A percentile compares a stretch with the other conserved stretches of the same genome.
These are phyloP conservation scores for Ptychochromis oligacanthus DNA, from an alignment of 2,113 vertebrate species.

Conservation along the genomic window DNA sequence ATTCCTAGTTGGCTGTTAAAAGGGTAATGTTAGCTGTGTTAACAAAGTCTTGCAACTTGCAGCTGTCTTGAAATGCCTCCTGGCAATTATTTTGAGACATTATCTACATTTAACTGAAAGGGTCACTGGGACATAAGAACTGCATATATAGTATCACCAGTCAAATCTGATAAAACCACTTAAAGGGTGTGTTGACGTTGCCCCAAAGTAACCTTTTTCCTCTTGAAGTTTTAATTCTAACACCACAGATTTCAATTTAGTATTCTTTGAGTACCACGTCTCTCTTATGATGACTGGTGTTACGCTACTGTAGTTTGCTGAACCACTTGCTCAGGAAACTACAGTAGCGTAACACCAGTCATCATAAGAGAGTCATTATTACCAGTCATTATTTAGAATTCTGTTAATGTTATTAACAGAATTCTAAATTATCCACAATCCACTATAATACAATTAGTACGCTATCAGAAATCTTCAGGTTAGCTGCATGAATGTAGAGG, in stretches of 20 bases:
- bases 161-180: not conserved
- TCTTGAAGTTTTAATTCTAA: not conserved
- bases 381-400: no score
- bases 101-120: no score
- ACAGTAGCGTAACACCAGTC: no score
- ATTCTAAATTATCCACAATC: not conserved
- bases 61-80: no score
- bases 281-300: no score
- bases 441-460: not conserved
- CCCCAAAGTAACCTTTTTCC: not conserved
- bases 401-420: no score
- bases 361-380: no score
- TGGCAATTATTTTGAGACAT: not conserved
- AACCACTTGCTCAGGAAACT: no score
- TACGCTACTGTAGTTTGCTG: no score
- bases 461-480: not conserved
- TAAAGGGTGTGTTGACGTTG: no score
- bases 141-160: not conserved
- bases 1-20: not conserved
- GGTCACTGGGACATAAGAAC: not conserved
- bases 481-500: not conserved
- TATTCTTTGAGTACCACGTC: no score
- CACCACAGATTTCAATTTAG: not conserved
- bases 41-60: no score
- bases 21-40: not conserved